Evolutionary conservation across 1,140 invertebrate species (phyloP).

Genomic region (Schlechtendalia chinensis): DNA sequence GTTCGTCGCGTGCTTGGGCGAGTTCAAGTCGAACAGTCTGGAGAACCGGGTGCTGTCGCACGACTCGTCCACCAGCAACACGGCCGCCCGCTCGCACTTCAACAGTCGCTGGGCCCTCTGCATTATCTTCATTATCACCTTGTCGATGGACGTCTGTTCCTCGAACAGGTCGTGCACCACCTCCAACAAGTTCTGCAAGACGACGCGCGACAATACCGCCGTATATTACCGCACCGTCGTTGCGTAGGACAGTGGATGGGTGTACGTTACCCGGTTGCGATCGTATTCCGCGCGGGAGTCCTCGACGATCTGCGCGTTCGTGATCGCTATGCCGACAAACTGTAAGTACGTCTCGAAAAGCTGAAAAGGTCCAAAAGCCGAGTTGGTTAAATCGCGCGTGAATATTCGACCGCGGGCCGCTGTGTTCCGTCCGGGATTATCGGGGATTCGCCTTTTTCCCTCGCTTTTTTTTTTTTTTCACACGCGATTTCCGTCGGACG

Average conservation of each 20-base stretch:
- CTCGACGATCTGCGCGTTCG: conserved; percentile 60
- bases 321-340: conserved; percentile 60
- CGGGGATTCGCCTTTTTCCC: no score
- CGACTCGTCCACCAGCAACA: conserved; percentile 58
- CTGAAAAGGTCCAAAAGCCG: conserved; percentile 54
- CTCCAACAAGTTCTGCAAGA: conserved; percentile 58
- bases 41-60: conserved; percentile 54
- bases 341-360: conserved; percentile 60
- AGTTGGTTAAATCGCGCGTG: not conserved
- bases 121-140: conserved; percentile 60
- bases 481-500: no score
- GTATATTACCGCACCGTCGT: no score
- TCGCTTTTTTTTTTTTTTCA: no score
- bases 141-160: conserved; percentile 60
- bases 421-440: no score
- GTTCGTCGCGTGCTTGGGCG: conserved; percentile 45
- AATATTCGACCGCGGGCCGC: no score
- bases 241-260: no score
- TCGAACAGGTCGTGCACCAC: conserved; percentile 61
- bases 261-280: conserved; percentile 58
- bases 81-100: conserved; percentile 59
- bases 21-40: conserved; percentile 56
- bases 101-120: conserved; percentile 59
- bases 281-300: conserved; percentile 59
- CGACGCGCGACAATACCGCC: not conserved